Percentiles rank a stretch among this genome's conserved stretches.
Conservation (phyloP, 2,888 invertebrate genomes). For the Heliconius sara region DNA sequence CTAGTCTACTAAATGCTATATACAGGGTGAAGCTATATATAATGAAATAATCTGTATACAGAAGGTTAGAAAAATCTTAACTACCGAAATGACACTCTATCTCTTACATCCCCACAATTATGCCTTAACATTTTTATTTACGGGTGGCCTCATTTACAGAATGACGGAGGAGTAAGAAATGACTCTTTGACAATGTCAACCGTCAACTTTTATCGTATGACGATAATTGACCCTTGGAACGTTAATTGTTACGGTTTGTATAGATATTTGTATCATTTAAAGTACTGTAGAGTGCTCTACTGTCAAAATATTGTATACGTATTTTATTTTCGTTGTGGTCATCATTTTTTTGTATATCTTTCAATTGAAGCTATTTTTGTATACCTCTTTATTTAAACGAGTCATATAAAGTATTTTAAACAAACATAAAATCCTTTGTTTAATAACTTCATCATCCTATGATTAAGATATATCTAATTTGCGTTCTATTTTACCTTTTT, state of each 20-base stretch:
- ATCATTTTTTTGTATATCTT: neutral
- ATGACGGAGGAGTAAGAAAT: conserved; percentile 63
- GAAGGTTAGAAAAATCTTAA: neutral
- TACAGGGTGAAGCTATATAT: too few relatives aligned
- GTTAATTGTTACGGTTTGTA: conserved; percentile 45
- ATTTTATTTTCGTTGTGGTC: neutral
- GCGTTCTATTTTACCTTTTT: too few relatives aligned
- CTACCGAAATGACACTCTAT: neutral
- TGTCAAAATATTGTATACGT: neutral
- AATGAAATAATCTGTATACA: neutral
- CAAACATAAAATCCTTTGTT: too few relatives aligned
- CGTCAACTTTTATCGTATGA: conserved; percentile 51
- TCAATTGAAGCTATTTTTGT: neutral
- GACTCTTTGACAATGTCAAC: conserved; percentile 56
- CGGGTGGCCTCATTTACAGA: conserved; percentile 52
- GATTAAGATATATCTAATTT: too few relatives aligned
- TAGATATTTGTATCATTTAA: conserved; percentile 26
- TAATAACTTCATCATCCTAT: too few relatives aligned
- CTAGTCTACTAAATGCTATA: too few relatives aligned
- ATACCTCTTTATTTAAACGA: neutral
- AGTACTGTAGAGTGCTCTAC: neutral
- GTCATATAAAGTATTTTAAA: too few relatives aligned
- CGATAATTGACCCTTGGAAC: conserved; percentile 46
- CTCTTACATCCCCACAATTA: conserved; percentile 24
- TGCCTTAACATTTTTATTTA: conserved; percentile 32